A percentile compares a stretch with the other conserved stretches of the same genome.
Evolutionary conservation across 1,140 invertebrate species (phyloP).

Genomic region (Macrosteles quadrilineatus): DNA sequence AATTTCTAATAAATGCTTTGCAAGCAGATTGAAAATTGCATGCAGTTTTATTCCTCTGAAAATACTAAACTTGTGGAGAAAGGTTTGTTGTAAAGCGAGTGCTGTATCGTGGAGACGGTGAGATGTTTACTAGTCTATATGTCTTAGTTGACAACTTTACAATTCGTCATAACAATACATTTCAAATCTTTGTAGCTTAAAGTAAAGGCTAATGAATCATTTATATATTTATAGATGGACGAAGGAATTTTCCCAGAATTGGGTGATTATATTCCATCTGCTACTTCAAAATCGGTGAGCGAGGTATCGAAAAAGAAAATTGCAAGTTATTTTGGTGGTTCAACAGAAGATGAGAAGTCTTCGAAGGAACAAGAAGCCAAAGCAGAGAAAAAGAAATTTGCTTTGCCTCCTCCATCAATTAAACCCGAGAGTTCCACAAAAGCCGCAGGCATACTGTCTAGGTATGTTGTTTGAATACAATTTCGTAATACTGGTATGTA

Average conservation of each 20-base stretch:
- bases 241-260: conserved; percentile 94
- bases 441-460: conserved; percentile 58
- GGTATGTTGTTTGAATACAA: neutral
- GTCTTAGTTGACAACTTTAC: too few relatives aligned
- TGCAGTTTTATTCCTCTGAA: too few relatives aligned
- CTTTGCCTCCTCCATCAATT: conserved; percentile 43
- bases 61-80: too few relatives aligned
- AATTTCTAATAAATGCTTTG: too few relatives aligned
- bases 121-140: too few relatives aligned
- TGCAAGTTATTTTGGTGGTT: conserved; percentile 52
- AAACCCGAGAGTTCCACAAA: conserved; percentile 35
- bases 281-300: neutral
- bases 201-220: too few relatives aligned
- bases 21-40: too few relatives aligned
- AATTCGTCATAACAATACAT: too few relatives aligned
- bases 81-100: too few relatives aligned
- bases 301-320: conserved; percentile 49
- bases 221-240: conserved; percentile 50
- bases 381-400: conserved; percentile 35
- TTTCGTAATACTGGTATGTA: too few relatives aligned
- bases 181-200: too few relatives aligned
- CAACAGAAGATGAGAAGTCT: conserved; percentile 43
- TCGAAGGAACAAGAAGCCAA: conserved; percentile 30
- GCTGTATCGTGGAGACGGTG: too few relatives aligned
- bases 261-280: conserved; percentile 81